phyloP scores from a whole-genome alignment of 2,797 vertebrate species.

The Sarcoramphus papa region DNA sequence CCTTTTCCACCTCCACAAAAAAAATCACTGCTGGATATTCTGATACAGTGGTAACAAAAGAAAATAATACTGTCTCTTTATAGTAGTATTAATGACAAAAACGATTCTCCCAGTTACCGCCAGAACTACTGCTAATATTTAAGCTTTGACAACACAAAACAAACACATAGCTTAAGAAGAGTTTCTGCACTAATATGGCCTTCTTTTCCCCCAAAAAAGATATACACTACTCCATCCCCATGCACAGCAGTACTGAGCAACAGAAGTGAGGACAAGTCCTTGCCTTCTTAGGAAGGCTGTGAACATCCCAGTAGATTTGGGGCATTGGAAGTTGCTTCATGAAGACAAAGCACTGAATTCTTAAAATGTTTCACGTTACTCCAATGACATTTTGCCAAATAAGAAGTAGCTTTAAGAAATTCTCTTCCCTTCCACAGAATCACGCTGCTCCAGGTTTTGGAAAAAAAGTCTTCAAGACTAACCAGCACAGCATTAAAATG shows the following conservation, averaged over 20 bases:
- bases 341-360: background rate
- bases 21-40: background rate
- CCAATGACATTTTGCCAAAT: background rate
- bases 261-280: background rate
- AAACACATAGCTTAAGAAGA: background rate
- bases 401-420: background rate
- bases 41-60: background rate
- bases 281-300: background rate
- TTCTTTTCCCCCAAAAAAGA: background rate
- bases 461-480: background rate
- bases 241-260: background rate
- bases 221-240: fast-evolving
- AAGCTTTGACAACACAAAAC: background rate
- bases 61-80: background rate
- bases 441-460: background rate
- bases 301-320: background rate
- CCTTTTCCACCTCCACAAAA: background rate
- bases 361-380: background rate
- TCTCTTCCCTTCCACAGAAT: background rate
- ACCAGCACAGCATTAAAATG: background rate
- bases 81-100: background rate
- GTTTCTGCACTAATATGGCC: background rate
- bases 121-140: background rate
- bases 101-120: background rate
- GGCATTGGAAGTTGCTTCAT: background rate